Evolutionary conservation across 2,888 invertebrate genomes (phyloP).

Genomic region (Lumbricus terrestris): DNA sequence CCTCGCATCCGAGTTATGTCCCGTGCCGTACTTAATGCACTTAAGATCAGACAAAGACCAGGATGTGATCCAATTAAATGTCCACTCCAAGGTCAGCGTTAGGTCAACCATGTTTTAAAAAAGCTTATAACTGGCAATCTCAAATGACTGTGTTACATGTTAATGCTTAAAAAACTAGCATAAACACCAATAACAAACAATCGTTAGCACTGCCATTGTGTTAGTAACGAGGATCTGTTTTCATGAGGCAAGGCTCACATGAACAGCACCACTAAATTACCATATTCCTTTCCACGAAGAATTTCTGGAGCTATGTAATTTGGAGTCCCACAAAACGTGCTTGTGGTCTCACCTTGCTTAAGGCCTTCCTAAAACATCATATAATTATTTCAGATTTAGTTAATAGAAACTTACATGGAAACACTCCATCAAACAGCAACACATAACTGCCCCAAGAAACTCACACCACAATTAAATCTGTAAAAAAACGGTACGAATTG

Average conservation of each 20-base stretch:
- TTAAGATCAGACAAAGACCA: too few species aligned
- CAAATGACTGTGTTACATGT: background rate
- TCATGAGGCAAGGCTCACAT: background rate
- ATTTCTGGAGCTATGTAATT: slow-evolving; percentile 99
- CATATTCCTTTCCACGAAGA: slow-evolving; percentile 74
- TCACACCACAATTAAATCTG: background rate
- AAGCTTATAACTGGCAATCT: background rate
- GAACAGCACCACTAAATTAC: slow-evolving; percentile 48
- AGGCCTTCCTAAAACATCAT: slow-evolving; percentile 48
- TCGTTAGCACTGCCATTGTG: background rate
- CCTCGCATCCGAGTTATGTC: too few species aligned
- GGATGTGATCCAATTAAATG: too few species aligned
- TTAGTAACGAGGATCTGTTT: background rate
- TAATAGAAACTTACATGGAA: background rate
- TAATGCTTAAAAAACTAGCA: background rate
- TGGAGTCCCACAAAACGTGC: slow-evolving; percentile 87
- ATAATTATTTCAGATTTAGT: background rate
- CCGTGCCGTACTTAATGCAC: too few species aligned
- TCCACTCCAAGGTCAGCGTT: background rate
- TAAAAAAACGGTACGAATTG: too few species aligned
- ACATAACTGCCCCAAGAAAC: background rate
- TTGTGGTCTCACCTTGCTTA: slow-evolving; percentile 75
- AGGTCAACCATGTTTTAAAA: background rate
- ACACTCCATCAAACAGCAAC: slow-evolving; percentile 3
- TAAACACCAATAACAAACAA: background rate